phyloP scores from a whole-genome alignment of 2,113 vertebrate genomes.

The Lagenorhynchus albirostris region DNA sequence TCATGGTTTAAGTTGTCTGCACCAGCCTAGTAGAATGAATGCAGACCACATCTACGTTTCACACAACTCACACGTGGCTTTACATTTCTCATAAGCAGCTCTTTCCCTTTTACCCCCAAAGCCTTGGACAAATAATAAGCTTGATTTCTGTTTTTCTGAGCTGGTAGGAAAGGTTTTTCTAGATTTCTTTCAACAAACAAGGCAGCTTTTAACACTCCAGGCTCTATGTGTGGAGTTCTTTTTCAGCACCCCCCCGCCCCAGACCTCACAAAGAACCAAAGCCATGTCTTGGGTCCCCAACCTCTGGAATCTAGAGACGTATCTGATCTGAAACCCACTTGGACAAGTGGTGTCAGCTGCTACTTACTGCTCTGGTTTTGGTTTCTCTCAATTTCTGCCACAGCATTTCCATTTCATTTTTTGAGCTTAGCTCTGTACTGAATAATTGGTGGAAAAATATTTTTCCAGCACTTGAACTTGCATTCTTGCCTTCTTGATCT shows the following conservation, averaged over 20 bases:
- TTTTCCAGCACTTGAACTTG: background rate
- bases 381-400: background rate
- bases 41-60: background rate
- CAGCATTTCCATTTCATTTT: background rate
- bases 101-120: background rate
- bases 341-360: background rate
- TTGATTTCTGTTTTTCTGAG: conserved; percentile 23
- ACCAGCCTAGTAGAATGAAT: background rate
- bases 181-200: background rate
- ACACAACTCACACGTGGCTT: background rate
- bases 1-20: conserved; percentile 17
- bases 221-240: background rate
- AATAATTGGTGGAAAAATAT: background rate
- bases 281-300: background rate
- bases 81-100: conserved; percentile 30
- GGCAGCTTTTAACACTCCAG: background rate
- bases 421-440: background rate
- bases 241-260: background rate
- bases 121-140: background rate
- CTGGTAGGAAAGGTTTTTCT: background rate
- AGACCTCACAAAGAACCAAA: background rate
- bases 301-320: background rate
- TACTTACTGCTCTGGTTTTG: background rate
- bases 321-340: background rate
- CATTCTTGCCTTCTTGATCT: background rate